These are phyloP conservation scores for Chelon auratus DNA, from an alignment of 2,797 vertebrate species.

Conservation along the genomic window DNA sequence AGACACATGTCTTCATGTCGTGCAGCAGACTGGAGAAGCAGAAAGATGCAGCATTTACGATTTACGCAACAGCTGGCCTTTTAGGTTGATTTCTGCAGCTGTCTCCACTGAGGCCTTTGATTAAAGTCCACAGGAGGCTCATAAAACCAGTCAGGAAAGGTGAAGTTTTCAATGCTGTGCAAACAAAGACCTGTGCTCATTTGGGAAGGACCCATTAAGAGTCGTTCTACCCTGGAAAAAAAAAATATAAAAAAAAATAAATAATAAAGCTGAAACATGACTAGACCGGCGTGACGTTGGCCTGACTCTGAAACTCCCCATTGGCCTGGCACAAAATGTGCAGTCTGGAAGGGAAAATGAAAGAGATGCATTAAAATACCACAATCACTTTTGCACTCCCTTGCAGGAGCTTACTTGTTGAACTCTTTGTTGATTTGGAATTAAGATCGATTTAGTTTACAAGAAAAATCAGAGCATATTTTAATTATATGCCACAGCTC, in stretches of 20 bases:
- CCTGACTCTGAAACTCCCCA: slow-evolving; percentile 60
- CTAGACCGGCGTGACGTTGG: slow-evolving; percentile 47
- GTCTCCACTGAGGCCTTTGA: slow-evolving; percentile 30
- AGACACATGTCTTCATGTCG: background rate
- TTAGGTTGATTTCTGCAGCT: slow-evolving; percentile 29
- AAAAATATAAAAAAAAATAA: background rate
- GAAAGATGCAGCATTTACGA: slow-evolving; percentile 6
- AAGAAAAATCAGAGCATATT: slow-evolving; percentile 4
- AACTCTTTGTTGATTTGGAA: slow-evolving; percentile 43
- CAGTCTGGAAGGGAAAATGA: slow-evolving; percentile 28
- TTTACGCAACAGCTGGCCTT: slow-evolving; percentile 23
- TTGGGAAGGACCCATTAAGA: slow-evolving; percentile 41
- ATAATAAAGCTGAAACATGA: slow-evolving; percentile 61
- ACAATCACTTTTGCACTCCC: slow-evolving; percentile 28
- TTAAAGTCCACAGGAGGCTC: slow-evolving; percentile 8
- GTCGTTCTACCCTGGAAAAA: background rate
- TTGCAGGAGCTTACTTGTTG: slow-evolving; percentile 48
- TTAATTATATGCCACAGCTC: slow-evolving; percentile 41
- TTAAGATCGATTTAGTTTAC: slow-evolving; percentile 32
- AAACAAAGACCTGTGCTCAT: slow-evolving; percentile 70
- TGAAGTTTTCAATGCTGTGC: slow-evolving; percentile 52
- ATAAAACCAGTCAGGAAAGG: slow-evolving; percentile 44
- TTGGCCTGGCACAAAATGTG: slow-evolving; percentile 52
- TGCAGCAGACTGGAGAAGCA: background rate
- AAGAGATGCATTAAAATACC: slow-evolving; percentile 23